Conservation (phyloP, 2,113 vertebrate species). For the Benitochromis conjunctus region DNA sequence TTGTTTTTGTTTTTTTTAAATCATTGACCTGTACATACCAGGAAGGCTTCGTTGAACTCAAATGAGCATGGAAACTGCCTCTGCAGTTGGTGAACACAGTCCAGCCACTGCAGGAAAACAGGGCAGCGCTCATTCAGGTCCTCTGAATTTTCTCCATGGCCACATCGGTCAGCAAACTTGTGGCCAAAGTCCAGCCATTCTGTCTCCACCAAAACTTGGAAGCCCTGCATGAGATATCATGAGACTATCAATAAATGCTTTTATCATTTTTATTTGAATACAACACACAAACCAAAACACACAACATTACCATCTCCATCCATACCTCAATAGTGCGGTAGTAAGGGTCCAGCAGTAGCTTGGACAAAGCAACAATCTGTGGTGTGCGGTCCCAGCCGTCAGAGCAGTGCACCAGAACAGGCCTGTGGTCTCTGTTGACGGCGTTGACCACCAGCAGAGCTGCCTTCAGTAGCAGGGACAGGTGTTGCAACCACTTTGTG, state of each 20-base stretch:
- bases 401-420: conserved; percentile 94
- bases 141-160: conserved; percentile 93
- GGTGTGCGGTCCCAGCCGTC: conserved; percentile 98
- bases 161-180: conserved; percentile 97
- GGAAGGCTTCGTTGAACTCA: conserved; percentile 98
- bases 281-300: neutral
- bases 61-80: conserved; percentile 99
- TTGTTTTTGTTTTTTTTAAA: fast-evolving
- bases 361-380: conserved; percentile 93
- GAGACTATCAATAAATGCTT: neutral
- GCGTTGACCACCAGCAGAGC: conserved; percentile 89
- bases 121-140: conserved; percentile 97
- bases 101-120: conserved; percentile 97
- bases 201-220: conserved; percentile 95
- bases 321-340: conserved; percentile 93
- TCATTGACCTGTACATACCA: conserved; percentile 76
- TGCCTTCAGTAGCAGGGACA: conserved; percentile 91
- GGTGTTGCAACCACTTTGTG: conserved; percentile 97
- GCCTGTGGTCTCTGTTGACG: conserved; percentile 88
- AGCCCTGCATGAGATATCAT: conserved; percentile 76
- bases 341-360: conserved; percentile 92
- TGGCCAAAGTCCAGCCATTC: conserved; percentile 99
- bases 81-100: conserved; percentile 98
- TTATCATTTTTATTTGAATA: neutral
- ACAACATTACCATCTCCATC: neutral